Conservation (phyloP, 1,140 invertebrate genomes). For the Ips typographus region DNA sequence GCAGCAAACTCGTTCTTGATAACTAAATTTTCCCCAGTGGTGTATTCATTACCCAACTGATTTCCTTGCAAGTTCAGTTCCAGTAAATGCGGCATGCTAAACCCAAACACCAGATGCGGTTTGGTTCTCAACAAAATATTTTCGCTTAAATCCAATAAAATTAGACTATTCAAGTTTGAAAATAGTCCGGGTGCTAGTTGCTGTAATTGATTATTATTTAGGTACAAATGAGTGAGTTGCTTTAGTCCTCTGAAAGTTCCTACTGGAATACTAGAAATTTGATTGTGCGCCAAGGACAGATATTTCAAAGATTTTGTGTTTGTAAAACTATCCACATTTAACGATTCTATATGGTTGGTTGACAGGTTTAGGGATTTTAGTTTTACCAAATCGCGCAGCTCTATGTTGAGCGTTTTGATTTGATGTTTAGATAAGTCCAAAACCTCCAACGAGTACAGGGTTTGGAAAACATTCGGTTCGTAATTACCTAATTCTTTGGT, state of each 20-base stretch:
- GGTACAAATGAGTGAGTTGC: conserved; percentile 21
- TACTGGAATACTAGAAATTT: neutral
- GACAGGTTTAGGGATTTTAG: conserved; percentile 18
- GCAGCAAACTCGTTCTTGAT: conserved; percentile 9
- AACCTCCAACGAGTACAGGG: neutral
- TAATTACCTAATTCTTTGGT: neutral
- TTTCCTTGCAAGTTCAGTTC: conserved; percentile 19
- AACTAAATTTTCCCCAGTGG: neutral
- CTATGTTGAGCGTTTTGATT: neutral
- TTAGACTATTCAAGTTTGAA: conserved; percentile 6
- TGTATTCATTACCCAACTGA: conserved; percentile 19
- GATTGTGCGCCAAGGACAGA: conserved; percentile 11
- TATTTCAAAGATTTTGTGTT: conserved; percentile 8
- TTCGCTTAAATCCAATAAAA: conserved; percentile 15
- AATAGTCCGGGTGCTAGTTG: conserved; percentile 15
- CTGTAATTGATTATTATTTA: conserved; percentile 18
- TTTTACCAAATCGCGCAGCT: conserved; percentile 3
- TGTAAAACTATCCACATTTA: conserved; percentile 1
- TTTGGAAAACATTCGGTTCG: conserved; percentile 9
- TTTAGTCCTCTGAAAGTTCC: conserved; percentile 9
- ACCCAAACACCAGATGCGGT: conserved; percentile 13
- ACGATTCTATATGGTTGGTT: neutral
- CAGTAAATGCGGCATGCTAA: neutral
- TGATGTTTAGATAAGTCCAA: conserved; percentile 18
- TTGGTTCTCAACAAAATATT: conserved; percentile 15